Percentiles rank a stretch among this genome's conserved stretches.
Conservation (phyloP, 2,113 vertebrate genomes). For the Physeter macrocephalus region DNA sequence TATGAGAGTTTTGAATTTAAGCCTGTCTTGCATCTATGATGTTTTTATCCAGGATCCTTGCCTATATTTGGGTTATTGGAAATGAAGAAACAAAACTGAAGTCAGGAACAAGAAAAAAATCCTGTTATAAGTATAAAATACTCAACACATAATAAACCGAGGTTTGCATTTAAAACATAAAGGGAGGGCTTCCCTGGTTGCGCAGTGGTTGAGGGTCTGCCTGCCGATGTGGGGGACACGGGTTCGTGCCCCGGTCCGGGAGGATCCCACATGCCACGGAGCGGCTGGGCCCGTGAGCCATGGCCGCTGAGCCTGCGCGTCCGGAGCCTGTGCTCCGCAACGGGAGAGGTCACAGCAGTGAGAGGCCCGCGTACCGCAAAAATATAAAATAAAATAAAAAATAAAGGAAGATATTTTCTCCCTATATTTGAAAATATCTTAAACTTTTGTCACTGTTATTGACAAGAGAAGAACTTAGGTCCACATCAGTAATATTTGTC, state of each 20-base stretch:
- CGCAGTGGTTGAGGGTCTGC: too few relatives aligned
- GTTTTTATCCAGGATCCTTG: neutral
- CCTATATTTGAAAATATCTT: neutral
- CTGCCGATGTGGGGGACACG: too few relatives aligned
- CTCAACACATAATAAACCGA: neutral
- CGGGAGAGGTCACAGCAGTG: too few relatives aligned
- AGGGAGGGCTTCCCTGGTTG: too few relatives aligned
- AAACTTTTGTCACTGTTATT: neutral
- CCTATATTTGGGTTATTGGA: constrained; percentile 10
- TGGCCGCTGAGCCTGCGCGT: too few relatives aligned
- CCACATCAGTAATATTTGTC: neutral
- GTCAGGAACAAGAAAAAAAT: neutral
- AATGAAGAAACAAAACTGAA: constrained; percentile 15
- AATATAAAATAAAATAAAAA: too few relatives aligned
- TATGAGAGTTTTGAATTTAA: constrained; percentile 29
- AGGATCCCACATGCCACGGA: too few relatives aligned
- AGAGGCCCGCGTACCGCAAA: too few relatives aligned
- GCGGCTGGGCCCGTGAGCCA: too few relatives aligned
- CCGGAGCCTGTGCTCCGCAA: too few relatives aligned
- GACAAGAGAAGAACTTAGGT: neutral
- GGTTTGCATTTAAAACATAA: constrained; percentile 21
- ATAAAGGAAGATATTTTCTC: neutral
- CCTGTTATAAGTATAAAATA: neutral
- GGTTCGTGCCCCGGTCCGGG: too few relatives aligned
- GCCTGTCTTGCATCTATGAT: neutral